phyloP scores from a whole-genome alignment of 1,140 invertebrate species.

The Drosophila sproati region DNA sequence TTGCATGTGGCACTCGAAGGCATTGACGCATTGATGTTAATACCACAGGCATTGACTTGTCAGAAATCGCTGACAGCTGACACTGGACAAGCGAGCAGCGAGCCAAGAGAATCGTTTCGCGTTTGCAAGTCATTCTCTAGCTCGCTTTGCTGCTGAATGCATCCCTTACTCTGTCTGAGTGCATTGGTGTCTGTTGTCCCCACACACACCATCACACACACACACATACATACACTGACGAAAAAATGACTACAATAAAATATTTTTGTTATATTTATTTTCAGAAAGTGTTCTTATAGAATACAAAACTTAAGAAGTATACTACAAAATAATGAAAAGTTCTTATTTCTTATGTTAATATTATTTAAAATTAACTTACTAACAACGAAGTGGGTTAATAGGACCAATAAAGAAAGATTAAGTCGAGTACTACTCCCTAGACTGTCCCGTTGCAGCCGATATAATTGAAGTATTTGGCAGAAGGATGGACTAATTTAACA shows the following conservation, averaged over 20 bases:
- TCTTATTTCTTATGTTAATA: too few species aligned
- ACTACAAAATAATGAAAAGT: too few species aligned
- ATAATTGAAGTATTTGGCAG: too few species aligned
- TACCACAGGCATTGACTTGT: slow-evolving; percentile 28
- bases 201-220: slow-evolving; percentile 35
- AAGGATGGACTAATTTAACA: too few species aligned
- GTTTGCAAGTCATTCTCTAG: slow-evolving; percentile 1
- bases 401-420: too few species aligned
- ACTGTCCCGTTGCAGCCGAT: too few species aligned
- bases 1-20: slow-evolving; percentile 31
- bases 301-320: too few species aligned
- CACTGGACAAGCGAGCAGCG: not conserved
- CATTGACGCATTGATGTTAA: slow-evolving; percentile 36
- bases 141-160: slow-evolving; percentile 36
- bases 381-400: too few species aligned
- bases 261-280: too few species aligned
- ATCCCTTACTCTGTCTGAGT: slow-evolving; percentile 50
- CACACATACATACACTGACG: slow-evolving; percentile 10
- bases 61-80: slow-evolving; percentile 15
- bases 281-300: too few species aligned
- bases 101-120: not conserved
- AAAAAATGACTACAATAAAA: not conserved
- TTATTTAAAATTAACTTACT: too few species aligned
- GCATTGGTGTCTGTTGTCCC: slow-evolving; percentile 81
- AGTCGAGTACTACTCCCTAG: too few species aligned